A percentile compares a stretch with the other conserved stretches of the same genome.
These are phyloP conservation scores for Apolygus lucorum DNA, from an alignment of 1,140 invertebrate species.

Conservation along the genomic window DNA sequence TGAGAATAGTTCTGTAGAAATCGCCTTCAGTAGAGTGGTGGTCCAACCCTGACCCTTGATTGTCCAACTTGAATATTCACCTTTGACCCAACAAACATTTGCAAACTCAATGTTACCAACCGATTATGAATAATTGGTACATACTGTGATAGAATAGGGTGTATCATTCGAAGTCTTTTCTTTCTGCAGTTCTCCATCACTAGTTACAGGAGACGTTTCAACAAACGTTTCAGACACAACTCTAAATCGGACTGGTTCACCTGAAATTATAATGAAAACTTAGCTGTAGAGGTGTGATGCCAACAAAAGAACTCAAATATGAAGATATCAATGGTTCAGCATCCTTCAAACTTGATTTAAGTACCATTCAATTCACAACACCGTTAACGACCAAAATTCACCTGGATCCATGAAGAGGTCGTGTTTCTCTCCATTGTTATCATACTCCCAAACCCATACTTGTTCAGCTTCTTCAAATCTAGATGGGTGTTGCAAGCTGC, in stretches of 20 bases:
- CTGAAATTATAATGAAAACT: slow-evolving; percentile 41
- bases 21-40: too few species aligned
- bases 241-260: slow-evolving; percentile 81
- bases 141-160: slow-evolving; percentile 65
- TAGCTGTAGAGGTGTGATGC: background rate
- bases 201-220: slow-evolving; percentile 66
- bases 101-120: too few species aligned
- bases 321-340: background rate
- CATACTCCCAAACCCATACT: slow-evolving; percentile 92
- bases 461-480: slow-evolving; percentile 89
- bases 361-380: slow-evolving; percentile 24
- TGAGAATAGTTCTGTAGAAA: too few species aligned
- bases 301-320: too few species aligned
- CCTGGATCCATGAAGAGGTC: slow-evolving; percentile 81
- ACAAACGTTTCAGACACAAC: slow-evolving; percentile 80
- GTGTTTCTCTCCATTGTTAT: slow-evolving; percentile 71
- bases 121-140: slow-evolving; percentile 35
- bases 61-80: too few species aligned
- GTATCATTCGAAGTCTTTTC: slow-evolving; percentile 47
- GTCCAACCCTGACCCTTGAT: too few species aligned
- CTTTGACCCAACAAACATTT: too few species aligned
- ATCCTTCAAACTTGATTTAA: slow-evolving; percentile 18
- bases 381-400: slow-evolving; percentile 36
- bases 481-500: slow-evolving; percentile 79
- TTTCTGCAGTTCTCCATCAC: slow-evolving; percentile 24